Base-by-base conservation (phyloP, 2,113 vertebrate genomes). In the Spermophilus dauricus region DNA sequence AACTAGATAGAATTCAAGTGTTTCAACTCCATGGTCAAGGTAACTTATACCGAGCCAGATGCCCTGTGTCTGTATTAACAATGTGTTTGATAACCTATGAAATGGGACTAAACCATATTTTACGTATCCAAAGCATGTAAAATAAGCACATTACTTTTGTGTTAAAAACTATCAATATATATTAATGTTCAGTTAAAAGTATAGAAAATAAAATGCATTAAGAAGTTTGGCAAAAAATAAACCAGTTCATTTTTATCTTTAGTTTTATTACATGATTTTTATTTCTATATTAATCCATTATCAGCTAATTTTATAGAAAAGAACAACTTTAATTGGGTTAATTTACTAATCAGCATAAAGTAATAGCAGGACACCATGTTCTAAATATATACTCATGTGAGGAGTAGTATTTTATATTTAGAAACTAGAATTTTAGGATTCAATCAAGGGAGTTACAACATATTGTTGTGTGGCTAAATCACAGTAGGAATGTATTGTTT, bases 21-120 rank as follows among this genome's bases (percentile, higher is more conserved):
- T 53, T 80, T 56, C 17, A 42, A 51, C 63, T 85, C 26, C 0
- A 6, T 70, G 72, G 42, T 22, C 5, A 37, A n/a, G 53, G 12
- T 80, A 85, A 77, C 89, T 80, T 80, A 53, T 63, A 48, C 28
- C 89, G 28, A 89, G 24, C 32, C n/a, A 85, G 84, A 85, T 73
- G 80, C 84, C 28, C 45, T 94, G 30, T 24, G 22, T 37, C 6
- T 78, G 34, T 78, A 34, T 93, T 42, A n/a, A 85, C 34, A 63
- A 45, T 78, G 70, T 45, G 69, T 83, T 76, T 48, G 32, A 70
- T 12, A 77, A 61, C 88, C 26, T 77, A 20, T 89, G 18, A 51
- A 92, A 86, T 87, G 20, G 58, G 4, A 34, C 45, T 32, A 92
- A 92, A 0, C 65, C 67, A 69, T 37, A n/a, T 20, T 9, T n/a